These are phyloP conservation scores for Apostichopus parvimensis DNA, from an alignment of 35 echinoderm and acorn worm species.

Conservation along the genomic window DNA sequence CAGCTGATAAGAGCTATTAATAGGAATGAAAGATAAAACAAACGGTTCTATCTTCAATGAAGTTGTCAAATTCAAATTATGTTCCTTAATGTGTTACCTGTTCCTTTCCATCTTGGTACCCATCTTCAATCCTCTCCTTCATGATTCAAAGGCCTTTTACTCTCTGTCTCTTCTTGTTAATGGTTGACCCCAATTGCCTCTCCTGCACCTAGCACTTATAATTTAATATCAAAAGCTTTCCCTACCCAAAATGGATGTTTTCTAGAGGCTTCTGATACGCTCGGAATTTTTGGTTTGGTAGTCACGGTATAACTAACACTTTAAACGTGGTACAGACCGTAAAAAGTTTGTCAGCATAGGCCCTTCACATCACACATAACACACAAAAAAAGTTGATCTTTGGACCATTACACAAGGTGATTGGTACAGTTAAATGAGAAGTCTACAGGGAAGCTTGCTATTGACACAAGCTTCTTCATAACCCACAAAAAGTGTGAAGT, in stretches of 20 bases:
- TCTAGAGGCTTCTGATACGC: background rate
- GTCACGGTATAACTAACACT: background rate
- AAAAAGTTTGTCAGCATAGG: conserved; percentile 9
- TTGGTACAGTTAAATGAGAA: background rate
- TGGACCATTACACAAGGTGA: conserved; percentile 6
- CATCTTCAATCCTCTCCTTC: background rate
- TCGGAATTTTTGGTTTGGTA: background rate
- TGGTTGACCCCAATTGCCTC: background rate
- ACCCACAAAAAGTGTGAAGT: background rate
- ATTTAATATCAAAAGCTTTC: background rate
- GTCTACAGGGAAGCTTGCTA: background rate
- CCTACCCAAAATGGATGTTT: background rate
- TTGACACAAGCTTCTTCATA: background rate
- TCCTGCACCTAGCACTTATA: no score
- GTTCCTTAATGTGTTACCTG: background rate
- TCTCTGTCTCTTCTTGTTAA: background rate
- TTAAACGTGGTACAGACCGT: background rate
- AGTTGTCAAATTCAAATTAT: no score
- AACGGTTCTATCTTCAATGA: no score
- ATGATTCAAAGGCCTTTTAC: background rate
- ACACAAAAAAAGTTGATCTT: conserved; percentile 2
- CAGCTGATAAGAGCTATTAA: no score
- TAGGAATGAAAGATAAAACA: no score
- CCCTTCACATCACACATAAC: background rate
- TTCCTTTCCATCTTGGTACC: background rate